Conservation (phyloP, 2,113 vertebrate genomes). For the Oriolus oriolus region DNA sequence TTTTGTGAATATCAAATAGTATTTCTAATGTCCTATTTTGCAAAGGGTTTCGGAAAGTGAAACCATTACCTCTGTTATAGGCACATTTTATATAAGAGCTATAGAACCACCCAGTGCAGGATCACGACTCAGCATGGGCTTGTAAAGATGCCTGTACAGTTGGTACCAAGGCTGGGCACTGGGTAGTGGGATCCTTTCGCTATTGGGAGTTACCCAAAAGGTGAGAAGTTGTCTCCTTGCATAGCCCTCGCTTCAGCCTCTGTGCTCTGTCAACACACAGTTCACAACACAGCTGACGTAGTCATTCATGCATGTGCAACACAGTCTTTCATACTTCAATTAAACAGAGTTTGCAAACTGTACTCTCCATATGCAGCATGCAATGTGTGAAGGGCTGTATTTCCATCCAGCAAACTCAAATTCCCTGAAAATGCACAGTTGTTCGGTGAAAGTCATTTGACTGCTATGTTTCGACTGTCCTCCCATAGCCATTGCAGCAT, state of each 20-base stretch:
- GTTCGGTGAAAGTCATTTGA: conserved; percentile 35
- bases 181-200: conserved; percentile 39
- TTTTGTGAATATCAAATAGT: conserved; percentile 42
- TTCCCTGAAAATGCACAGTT: conserved; percentile 5
- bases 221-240: conserved; percentile 51
- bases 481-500: conserved; percentile 44
- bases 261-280: conserved; percentile 1
- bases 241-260: conserved; percentile 46
- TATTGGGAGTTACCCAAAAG: conserved; percentile 24
- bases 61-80: conserved; percentile 60
- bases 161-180: conserved; percentile 47
- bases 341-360: conserved; percentile 26
- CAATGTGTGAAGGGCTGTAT: conserved; percentile 42
- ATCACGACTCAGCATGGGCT: conserved; percentile 51
- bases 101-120: conserved; percentile 46
- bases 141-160: conserved; percentile 32
- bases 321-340: neutral
- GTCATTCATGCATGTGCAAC: conserved; percentile 55
- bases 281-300: conserved; percentile 6
- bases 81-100: conserved; percentile 49
- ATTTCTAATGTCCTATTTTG: conserved; percentile 8
- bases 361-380: conserved; percentile 48
- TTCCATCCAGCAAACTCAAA: conserved; percentile 35
- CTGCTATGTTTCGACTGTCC: conserved; percentile 3
- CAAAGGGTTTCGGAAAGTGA: conserved; percentile 34